Conservation (phyloP, 1,140 invertebrate genomes). For the Lepidotrigona ventralis region DNA sequence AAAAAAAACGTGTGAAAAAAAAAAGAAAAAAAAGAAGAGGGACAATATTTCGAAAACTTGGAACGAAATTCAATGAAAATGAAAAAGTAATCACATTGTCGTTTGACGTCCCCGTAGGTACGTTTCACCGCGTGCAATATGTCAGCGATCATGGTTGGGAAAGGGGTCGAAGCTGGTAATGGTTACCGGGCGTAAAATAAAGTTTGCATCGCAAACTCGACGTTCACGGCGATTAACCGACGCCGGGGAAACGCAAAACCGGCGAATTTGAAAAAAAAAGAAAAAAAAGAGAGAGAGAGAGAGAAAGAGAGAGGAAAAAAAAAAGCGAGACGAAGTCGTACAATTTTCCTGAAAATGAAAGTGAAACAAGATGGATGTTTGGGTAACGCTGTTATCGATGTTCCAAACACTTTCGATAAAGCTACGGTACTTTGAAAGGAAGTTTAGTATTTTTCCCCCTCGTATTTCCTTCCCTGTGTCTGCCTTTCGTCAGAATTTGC, state of each 20-base stretch:
- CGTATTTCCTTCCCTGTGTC: neutral
- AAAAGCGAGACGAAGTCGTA: neutral
- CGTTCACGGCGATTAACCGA: conserved; percentile 49
- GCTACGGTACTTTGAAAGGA: neutral
- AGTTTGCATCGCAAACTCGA: conserved; percentile 59
- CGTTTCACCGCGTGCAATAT: conserved; percentile 12
- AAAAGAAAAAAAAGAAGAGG: neutral
- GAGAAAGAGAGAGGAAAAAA: too few species aligned
- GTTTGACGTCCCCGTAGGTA: conserved; percentile 43
- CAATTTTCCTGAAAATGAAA: conserved; percentile 30
- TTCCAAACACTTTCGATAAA: too few species aligned
- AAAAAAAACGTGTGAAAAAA: neutral
- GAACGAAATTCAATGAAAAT: neutral
- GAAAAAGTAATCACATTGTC: conserved; percentile 11
- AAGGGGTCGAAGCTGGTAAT: conserved; percentile 7
- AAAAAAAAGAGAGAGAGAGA: too few species aligned
- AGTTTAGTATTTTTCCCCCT: neutral
- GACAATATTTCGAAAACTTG: conserved; percentile 16
- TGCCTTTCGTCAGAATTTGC: neutral
- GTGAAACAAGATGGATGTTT: conserved; percentile 30
- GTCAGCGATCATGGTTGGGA: conserved; percentile 14
- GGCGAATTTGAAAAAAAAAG: conserved; percentile 19
- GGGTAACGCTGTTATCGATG: conserved; percentile 14
- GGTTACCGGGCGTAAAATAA: conserved; percentile 54
- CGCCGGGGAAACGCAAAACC: conserved; percentile 34